Evolutionary conservation across 2,888 invertebrate species (phyloP), one percentile per base, ranked within the genome.

Genomic region (Heliconius cydno): DNA sequence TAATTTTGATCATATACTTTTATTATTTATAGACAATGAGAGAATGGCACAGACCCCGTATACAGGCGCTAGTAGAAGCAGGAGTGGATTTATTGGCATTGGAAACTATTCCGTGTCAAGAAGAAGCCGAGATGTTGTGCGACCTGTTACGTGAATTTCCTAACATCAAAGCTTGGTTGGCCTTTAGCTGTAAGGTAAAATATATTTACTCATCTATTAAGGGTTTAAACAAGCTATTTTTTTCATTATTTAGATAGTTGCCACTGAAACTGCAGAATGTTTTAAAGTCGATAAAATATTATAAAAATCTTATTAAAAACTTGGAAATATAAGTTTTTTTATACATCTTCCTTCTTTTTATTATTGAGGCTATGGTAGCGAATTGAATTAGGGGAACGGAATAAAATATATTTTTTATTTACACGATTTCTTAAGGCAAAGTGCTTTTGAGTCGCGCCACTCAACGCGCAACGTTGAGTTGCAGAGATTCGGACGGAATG

Each of bases 81-180:
- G 98, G 98, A 1, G 97, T 97, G 3, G 98, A 99, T 91, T 90
- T 98, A 10, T 91, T 99, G 82, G 98, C 98, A 2, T 93, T 99
- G 84, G 99, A 99, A 92, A 99, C 99, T 0, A 98, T 99, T 86
- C 99, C 99, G 12, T 97, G 98, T 84, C 96, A 96, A 87, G 96
- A 96, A 86, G 99, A 99, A 92, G 99, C 98, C 0, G 97, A 97
- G 88, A 97, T 97, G 89, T 91, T 99, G 41, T 96, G 98, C 34
- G 96, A 97, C 82, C 94, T 98, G 86, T 92, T 99, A 38, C 96
- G 96, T 83, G 97, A 98, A 85, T 98, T 96, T 91, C 98, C 98
- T 1, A 92, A 95, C 74, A 94, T 96, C 0, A 97, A 97, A 89
- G 98, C 98, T 28, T 99, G 98, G 98, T 93, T 99, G 25, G 95